These are phyloP conservation scores for Microcebus jonahi DNA, from an alignment of 2,113 vertebrate genomes.

Conservation along the genomic window DNA sequence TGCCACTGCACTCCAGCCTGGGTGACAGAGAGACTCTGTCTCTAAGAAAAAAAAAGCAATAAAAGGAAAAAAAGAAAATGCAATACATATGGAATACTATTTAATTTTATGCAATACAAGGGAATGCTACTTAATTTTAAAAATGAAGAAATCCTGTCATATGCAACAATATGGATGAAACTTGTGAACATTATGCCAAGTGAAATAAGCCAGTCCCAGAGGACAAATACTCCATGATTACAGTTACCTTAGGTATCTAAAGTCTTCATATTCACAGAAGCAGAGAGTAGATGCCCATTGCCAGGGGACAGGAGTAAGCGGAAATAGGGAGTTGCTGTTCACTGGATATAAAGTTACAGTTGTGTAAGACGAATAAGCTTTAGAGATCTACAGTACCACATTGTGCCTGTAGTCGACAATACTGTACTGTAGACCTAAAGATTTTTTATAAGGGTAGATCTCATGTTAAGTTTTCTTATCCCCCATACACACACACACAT, in stretches of 20 bases:
- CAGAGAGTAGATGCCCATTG: not conserved
- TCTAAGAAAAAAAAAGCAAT: no score
- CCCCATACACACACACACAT: not conserved
- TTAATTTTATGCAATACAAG: not conserved
- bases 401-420: not conserved
- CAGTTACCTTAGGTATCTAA: not conserved
- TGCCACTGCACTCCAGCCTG: no score
- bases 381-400: not conserved
- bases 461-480: not conserved
- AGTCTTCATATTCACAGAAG: not conserved
- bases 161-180: not conserved
- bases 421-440: not conserved
- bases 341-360: not conserved
- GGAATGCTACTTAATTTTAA: not conserved
- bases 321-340: not conserved
- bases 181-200: not conserved
- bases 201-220: not conserved
- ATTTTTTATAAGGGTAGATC: not conserved
- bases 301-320: rapidly evolving
- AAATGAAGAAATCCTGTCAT: not conserved
- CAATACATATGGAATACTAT: not conserved
- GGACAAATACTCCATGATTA: not conserved
- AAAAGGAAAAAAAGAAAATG: not conserved
- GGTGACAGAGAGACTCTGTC: no score
- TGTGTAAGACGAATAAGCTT: not conserved